Evolutionary conservation across 2,797 vertebrate species (phyloP), one percentile per base, ranked within the genome.

Genomic region (Peromyscus attwateri): DNA sequence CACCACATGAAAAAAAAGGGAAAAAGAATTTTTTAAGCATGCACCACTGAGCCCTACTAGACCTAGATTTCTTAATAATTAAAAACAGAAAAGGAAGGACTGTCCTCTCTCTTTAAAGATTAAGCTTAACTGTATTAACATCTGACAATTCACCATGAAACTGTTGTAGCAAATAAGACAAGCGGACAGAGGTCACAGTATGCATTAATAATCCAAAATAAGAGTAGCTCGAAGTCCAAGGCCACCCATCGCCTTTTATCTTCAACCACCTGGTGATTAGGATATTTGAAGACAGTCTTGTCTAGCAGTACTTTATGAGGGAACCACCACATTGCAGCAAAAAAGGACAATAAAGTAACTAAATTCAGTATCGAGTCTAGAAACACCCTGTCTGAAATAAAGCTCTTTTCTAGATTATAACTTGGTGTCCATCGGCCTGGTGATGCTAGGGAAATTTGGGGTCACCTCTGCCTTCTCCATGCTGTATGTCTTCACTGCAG

Each of bases 401-500:
- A 6, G 77, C 97, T 96, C 94, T 95, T 91, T 97, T 98, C 55
- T 97, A 99, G 99, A 98, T 62, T 98, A 99, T 70, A 60, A 89
- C 1, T 49, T 96, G 25, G 79, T 99, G 57, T 98, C 98, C 55
- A 96, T 99, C 52, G 96, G 96, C 3, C 98, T 99, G 68, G 99
- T 99, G 95, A 99, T 99, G 99, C 95, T 99, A 4, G 99, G 99
- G 19, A 99, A 99, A 96, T 99, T 99, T 97, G 99, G 99, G 6
- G 98, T 99, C 97, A 99, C 99, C 3, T 99, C 99, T 1, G 99
- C 99, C 0, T 99, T 99, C 98, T 99, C 99, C 57, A 99, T 99
- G 96, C 99, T 99, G 94, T 99, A 99, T 17, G 99, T 99, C n/a
- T 99, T 99, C 98, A 99, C 99, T 0, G 99, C 99, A 60, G 99